Conservation (phyloP, 2,888 invertebrate genomes). For the Prosopocoilus inquinatus region DNA sequence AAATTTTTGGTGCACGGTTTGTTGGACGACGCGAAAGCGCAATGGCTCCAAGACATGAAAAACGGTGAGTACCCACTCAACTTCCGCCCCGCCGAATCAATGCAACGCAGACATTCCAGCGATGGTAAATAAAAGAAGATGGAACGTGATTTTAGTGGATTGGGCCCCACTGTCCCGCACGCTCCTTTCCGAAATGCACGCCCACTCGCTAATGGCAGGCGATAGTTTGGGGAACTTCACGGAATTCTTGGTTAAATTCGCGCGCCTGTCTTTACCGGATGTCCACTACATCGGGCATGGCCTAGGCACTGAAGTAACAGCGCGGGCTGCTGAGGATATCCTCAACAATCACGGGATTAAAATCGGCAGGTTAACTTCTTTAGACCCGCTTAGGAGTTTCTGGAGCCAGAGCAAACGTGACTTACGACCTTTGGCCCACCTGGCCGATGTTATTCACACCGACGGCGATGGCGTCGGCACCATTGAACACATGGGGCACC, state of each 20-base stretch:
- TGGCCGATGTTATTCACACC: conserved; percentile 59
- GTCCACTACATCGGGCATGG: conserved; percentile 57
- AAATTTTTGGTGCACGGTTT: conserved; percentile 45
- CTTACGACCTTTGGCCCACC: conserved; percentile 41
- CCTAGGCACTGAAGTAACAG: conserved; percentile 56
- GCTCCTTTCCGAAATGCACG: conserved; percentile 51
- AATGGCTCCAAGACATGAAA: conserved; percentile 43
- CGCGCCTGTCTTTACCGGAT: conserved; percentile 28
- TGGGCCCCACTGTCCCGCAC: conserved; percentile 55
- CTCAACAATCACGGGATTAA: background rate
- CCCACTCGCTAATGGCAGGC: conserved; percentile 51
- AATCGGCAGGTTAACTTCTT: conserved; percentile 51
- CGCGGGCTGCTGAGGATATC: conserved; percentile 43
- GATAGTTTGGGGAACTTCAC: conserved; percentile 47
- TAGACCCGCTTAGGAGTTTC: conserved; percentile 50
- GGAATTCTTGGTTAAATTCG: conserved; percentile 30
- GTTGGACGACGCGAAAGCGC: conserved; percentile 39
- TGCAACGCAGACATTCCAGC: conserved; percentile 27
- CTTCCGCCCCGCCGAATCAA: too few relatives aligned
- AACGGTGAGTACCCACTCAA: conserved; percentile 32
- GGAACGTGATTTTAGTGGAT: conserved; percentile 57
- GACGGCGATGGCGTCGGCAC: conserved; percentile 52
- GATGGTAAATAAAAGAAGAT: conserved; percentile 35
- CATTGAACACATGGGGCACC: conserved; percentile 50
- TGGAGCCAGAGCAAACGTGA: conserved; percentile 43